Conservation (phyloP, 2,113 vertebrate genomes). For the Silurus meridionalis region DNA sequence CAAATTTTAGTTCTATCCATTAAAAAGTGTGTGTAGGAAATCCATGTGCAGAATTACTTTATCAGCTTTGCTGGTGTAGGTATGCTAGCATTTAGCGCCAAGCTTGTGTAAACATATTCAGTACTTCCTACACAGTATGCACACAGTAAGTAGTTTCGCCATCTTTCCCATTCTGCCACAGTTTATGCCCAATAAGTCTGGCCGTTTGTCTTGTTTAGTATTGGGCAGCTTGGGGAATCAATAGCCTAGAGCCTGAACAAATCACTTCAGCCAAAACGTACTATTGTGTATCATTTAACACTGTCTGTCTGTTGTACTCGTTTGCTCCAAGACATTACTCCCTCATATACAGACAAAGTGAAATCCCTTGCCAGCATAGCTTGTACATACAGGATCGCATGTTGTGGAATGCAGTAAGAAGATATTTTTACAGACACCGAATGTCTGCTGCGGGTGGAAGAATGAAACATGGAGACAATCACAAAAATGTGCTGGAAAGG, state of each 20-base stretch:
- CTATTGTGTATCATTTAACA: constrained; percentile 43
- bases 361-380: constrained; percentile 20
- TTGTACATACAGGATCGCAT: constrained; percentile 18
- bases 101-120: constrained; percentile 16
- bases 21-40: constrained; percentile 15
- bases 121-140: neutral
- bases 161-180: constrained; percentile 13
- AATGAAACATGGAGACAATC: constrained; percentile 43
- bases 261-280: constrained; percentile 34
- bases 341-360: neutral
- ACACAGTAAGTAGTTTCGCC: neutral
- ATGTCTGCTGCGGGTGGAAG: constrained; percentile 19
- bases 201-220: constrained; percentile 49
- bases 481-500: neutral
- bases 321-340: constrained; percentile 21
- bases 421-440: constrained; percentile 37
- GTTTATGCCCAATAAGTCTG: constrained; percentile 26
- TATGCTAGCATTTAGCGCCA: neutral
- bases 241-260: constrained; percentile 40
- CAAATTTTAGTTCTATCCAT: constrained; percentile 34
- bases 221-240: constrained; percentile 34
- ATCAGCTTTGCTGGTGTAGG: constrained; percentile 12
- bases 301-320: neutral
- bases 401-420: constrained; percentile 13
- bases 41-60: constrained; percentile 21